These are phyloP conservation scores for Sinelater perroti DNA, from an alignment of 2,888 invertebrate genomes.

Conservation along the genomic window DNA sequence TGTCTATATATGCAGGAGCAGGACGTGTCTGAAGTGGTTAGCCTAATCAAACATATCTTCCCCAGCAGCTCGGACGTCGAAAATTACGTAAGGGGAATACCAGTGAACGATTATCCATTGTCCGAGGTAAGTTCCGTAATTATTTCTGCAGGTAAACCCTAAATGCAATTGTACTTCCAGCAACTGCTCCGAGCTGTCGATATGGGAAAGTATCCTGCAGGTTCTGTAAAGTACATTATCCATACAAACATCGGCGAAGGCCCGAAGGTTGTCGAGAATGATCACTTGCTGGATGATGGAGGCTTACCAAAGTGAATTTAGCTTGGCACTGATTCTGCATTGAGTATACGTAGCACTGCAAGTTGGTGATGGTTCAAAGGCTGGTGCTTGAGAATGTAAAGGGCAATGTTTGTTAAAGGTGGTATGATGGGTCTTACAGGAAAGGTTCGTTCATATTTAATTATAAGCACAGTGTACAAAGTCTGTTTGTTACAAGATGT, in stretches of 20 bases:
- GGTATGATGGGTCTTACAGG: too few relatives aligned
- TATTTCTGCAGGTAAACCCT: too few relatives aligned
- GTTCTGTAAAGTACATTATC: conserved; percentile 71
- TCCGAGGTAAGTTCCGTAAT: conserved; percentile 49
- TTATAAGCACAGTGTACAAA: too few relatives aligned
- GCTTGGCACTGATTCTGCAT: neutral
- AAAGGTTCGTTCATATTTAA: too few relatives aligned
- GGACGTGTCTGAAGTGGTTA: conserved; percentile 74
- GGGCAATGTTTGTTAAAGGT: too few relatives aligned
- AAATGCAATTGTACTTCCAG: too few relatives aligned
- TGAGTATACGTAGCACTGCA: too few relatives aligned
- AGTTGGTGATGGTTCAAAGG: too few relatives aligned
- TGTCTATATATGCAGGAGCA: conserved; percentile 85
- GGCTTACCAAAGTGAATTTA: conserved; percentile 60
- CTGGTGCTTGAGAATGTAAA: too few relatives aligned
- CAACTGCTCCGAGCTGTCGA: too few relatives aligned
- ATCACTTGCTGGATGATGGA: conserved; percentile 63
- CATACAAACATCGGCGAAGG: conserved; percentile 85
- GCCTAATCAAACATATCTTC: conserved; percentile 75
- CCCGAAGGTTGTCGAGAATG: conserved; percentile 65
- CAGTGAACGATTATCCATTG: conserved; percentile 48
- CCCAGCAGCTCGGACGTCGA: conserved; percentile 64
- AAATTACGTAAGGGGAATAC: conserved; percentile 69
- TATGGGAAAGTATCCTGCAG: conserved; percentile 4
- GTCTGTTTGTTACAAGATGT: too few relatives aligned